A percentile compares a stretch with the other conserved stretches of the same genome.
Evolutionary conservation across 2,888 invertebrate species (phyloP).

Genomic region (Xestia c-nigrum): DNA sequence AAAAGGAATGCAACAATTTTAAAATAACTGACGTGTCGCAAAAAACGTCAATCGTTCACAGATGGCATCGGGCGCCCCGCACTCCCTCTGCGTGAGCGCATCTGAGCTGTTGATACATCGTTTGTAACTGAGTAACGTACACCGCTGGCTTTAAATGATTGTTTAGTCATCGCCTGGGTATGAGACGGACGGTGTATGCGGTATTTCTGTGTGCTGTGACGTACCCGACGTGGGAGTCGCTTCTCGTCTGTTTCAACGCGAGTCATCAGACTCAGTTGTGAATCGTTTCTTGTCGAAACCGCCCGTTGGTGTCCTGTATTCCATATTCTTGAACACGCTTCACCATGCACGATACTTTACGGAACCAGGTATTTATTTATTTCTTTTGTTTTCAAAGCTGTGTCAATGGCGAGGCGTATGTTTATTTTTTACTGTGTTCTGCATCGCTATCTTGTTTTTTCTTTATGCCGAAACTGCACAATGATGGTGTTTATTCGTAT

Average conservation of each 20-base stretch:
- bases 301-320: conserved; percentile 59
- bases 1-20: conserved; percentile 46
- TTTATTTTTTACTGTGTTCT: conserved; percentile 10
- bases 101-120: conserved; percentile 42
- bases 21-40: conserved; percentile 47
- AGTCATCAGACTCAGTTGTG: conserved; percentile 72
- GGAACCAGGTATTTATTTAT: conserved; percentile 74
- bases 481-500: conserved; percentile 12
- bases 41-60: conserved; percentile 70
- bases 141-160: conserved; percentile 72
- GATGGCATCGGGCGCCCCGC: conserved; percentile 64
- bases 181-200: conserved; percentile 70
- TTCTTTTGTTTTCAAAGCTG: conserved; percentile 20
- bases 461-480: conserved; percentile 10
- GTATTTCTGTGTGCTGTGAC: conserved; percentile 66
- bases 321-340: conserved; percentile 34
- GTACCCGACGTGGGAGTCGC: conserved; percentile 64
- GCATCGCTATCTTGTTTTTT: conserved; percentile 31
- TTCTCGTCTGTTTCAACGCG: conserved; percentile 17
- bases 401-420: conserved; percentile 31
- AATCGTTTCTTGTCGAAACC: conserved; percentile 67
- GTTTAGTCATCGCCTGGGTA: conserved; percentile 66
- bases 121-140: conserved; percentile 65
- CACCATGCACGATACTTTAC: conserved; percentile 78
- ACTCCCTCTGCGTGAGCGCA: conserved; percentile 73